phyloP scores from a whole-genome alignment of 2,888 invertebrate species.

The Drosophila cracens region DNA sequence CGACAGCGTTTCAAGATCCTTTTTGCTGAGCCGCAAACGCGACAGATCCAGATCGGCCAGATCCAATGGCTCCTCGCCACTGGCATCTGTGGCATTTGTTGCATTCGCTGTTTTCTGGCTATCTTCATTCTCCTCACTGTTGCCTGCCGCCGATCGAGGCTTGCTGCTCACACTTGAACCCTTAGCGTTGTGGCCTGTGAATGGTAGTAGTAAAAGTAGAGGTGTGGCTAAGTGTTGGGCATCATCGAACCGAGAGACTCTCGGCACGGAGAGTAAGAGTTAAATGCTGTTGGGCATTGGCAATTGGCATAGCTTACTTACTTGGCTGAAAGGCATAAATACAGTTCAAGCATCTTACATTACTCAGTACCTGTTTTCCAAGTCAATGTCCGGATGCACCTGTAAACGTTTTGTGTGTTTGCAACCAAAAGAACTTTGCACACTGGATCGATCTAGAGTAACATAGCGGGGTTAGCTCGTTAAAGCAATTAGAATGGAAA shows the following conservation, averaged over 20 bases:
- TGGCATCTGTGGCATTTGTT: slow-evolving; percentile 2
- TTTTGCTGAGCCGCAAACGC: slow-evolving; percentile 89
- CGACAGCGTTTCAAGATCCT: slow-evolving; percentile 89
- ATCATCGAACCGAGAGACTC: slow-evolving; percentile 3
- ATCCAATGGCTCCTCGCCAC: slow-evolving; percentile 84
- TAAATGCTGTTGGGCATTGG: slow-evolving; percentile 26
- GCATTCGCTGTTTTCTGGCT: neutral
- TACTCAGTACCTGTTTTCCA: slow-evolving; percentile 31
- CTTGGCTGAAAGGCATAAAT: slow-evolving; percentile 33
- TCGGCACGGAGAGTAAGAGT: neutral
- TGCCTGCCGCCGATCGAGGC: slow-evolving; percentile 33
- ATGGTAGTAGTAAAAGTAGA: slow-evolving; percentile 23
- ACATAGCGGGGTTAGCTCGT: slow-evolving; percentile 50
- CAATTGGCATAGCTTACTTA: slow-evolving; percentile 51
- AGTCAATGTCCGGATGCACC: slow-evolving; percentile 26
- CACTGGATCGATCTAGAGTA: slow-evolving; percentile 47
- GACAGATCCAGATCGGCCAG: slow-evolving; percentile 89
- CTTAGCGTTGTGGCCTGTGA: slow-evolving; percentile 57
- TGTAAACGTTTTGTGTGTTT: slow-evolving; percentile 67
- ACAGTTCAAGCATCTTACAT: slow-evolving; percentile 33
- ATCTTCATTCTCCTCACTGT: slow-evolving; percentile 39
- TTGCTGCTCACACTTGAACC: slow-evolving; percentile 35
- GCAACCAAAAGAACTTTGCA: slow-evolving; percentile 76
- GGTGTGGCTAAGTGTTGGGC: neutral
- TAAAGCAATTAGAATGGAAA: slow-evolving; percentile 42